Base-by-base conservation (phyloP, 2,797 vertebrate species). In the Dipus sagitta region DNA sequence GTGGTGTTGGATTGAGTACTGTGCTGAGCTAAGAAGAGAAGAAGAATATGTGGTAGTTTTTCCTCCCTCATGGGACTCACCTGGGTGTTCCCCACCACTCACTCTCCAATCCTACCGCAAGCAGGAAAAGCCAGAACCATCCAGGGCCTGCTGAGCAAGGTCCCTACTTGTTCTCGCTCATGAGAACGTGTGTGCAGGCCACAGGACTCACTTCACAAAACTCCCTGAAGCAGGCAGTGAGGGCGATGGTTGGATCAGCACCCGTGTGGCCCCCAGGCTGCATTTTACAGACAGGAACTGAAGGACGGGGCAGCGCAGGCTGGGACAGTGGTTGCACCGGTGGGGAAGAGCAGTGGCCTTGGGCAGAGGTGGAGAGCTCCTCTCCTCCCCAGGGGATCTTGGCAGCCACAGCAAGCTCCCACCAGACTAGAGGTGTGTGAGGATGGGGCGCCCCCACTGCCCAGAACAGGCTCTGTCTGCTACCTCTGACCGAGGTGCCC, bases 141-240 rank as follows among this genome's bases (percentile, higher is more conserved):
- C 23, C 58, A 58, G 52, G 71, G 34, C 76, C 77, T 88, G 47
- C 68, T 88, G 76, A 79, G 85, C 80, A 85, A 90, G 88, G 80
- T 60, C 30, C 76, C 88, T 23, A 28, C 11, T 82, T 72, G 67
- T 79, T 85, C 76, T 84, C 72, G 34, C 84, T 71, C 52, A 91
- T 92, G 54, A 58, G 87, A 91, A 38, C 0, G 8, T 62, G 88
- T 76, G 38, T 68, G 23, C 11, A 30, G 75, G 85, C 34, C 82
- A 47, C 2, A 90, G 70, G 70, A 92, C 72, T 78, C 52, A 20
- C 42, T 47, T 70, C 80, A 78, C 54, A 81, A 80, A 68, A 32
- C 65, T 62, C 62, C 62, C 72, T 14, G 6, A 30, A 92, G 81
- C 86, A 30, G 60, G 17, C 23, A n/a, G 26, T 11, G 3, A 8